Percentiles rank a stretch among this genome's conserved stretches.
phyloP scores from a whole-genome alignment of 2,888 invertebrate genomes.

The Chloroclysta siterata region DNA sequence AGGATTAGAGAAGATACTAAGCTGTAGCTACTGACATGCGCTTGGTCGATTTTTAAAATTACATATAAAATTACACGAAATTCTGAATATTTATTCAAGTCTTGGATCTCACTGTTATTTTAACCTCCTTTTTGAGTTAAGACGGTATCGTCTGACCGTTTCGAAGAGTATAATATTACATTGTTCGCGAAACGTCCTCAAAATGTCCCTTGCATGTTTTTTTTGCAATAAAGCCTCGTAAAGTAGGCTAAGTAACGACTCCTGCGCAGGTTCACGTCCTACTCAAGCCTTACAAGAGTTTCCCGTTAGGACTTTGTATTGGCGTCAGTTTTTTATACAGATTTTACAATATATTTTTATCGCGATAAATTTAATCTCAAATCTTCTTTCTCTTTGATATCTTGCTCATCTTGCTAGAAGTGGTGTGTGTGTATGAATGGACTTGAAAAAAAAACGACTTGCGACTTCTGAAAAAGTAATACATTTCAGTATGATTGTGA shows the following conservation, averaged over 20 bases:
- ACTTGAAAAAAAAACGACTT: too few species aligned
- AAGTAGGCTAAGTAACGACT: conserved; percentile 56
- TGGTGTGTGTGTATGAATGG: too few species aligned
- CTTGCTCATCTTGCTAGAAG: too few species aligned
- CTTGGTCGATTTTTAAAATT: neutral
- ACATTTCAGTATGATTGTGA: too few species aligned
- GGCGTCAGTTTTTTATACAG: neutral
- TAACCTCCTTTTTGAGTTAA: conserved; percentile 13
- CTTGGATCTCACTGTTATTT: conserved; percentile 1
- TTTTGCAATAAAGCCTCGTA: conserved; percentile 37
- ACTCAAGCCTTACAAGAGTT: conserved; percentile 56
- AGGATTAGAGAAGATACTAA: too few species aligned
- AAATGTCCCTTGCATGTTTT: conserved; percentile 25
- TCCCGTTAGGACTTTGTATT: conserved; percentile 52
- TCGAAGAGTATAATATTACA: conserved; percentile 20
- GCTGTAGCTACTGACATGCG: too few species aligned
- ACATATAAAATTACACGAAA: neutral
- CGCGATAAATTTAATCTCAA: neutral
- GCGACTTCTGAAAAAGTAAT: too few species aligned
- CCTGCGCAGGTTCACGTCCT: conserved; percentile 51
- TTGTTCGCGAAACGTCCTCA: conserved; percentile 27
- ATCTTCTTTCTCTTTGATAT: too few species aligned
- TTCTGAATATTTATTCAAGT: neutral
- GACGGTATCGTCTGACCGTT: conserved; percentile 12
- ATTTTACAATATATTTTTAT: neutral